These are phyloP conservation scores for Sinotaia quadrata DNA, from an alignment of 2,888 invertebrate genomes.

Conservation along the genomic window DNA sequence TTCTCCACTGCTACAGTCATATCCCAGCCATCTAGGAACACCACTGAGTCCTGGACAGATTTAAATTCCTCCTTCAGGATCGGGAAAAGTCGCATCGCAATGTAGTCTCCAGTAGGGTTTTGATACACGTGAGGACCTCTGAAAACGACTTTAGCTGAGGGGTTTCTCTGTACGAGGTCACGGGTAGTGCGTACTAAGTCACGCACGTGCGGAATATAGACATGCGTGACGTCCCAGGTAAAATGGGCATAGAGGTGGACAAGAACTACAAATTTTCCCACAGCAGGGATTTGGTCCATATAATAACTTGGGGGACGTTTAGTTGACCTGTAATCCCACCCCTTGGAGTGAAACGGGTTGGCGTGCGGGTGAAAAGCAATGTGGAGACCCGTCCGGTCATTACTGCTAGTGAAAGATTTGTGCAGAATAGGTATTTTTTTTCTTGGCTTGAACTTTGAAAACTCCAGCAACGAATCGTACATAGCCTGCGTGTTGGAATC, in stretches of 20 bases:
- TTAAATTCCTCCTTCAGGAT: slow-evolving; percentile 10
- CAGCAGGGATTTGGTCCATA: background rate
- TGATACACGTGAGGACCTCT: background rate
- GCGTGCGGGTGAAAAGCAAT: background rate
- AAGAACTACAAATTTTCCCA: background rate
- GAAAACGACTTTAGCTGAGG: background rate
- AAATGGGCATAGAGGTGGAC: background rate
- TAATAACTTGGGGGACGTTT: background rate
- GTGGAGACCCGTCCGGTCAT: too few relatives aligned
- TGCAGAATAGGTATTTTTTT: too few relatives aligned
- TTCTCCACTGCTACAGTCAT: slow-evolving; percentile 1
- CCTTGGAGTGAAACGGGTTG: background rate
- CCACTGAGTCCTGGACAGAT: slow-evolving; percentile 1
- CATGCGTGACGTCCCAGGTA: background rate
- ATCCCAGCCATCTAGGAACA: slow-evolving; percentile 21
- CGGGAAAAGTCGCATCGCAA: background rate
- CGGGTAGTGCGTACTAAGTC: background rate
- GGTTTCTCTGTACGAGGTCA: background rate
- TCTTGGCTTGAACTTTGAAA: too few relatives aligned
- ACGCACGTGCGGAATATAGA: background rate
- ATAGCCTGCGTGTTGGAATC: slow-evolving; percentile 4
- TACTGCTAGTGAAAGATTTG: too few relatives aligned
- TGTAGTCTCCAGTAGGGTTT: background rate
- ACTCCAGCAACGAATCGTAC: too few relatives aligned
- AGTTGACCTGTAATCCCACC: background rate